These are phyloP conservation scores for Malaclemys terrapin DNA, from an alignment of 2,113 vertebrate species.

Conservation along the genomic window DNA sequence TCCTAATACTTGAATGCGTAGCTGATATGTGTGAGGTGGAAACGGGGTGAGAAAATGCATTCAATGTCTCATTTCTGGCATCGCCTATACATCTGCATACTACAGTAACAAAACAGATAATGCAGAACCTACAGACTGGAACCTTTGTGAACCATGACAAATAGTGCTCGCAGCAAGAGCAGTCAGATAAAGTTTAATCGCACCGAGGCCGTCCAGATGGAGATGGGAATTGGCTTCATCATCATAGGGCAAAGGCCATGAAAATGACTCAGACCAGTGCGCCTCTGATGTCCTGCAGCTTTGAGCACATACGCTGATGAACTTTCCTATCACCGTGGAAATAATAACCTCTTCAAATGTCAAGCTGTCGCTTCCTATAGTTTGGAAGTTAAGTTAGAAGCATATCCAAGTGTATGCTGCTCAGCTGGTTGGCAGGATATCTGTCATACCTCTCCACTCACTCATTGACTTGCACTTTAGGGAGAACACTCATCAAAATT, in stretches of 20 bases:
- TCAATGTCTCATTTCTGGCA: background rate
- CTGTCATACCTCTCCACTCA: background rate
- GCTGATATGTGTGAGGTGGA: background rate
- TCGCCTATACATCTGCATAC: background rate
- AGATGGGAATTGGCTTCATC: rapidly evolving
- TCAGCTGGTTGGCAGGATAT: background rate
- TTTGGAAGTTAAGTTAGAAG: background rate
- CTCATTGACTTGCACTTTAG: background rate
- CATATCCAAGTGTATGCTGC: background rate
- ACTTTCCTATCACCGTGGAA: background rate
- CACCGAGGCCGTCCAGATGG: background rate
- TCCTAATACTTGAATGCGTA: background rate
- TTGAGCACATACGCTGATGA: background rate
- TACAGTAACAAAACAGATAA: rapidly evolving
- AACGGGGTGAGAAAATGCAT: background rate
- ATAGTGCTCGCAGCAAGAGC: rapidly evolving
- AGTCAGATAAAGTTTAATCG: rapidly evolving
- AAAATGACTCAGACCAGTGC: rapidly evolving
- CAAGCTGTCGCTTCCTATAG: background rate
- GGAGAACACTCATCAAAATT: background rate
- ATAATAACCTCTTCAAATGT: background rate
- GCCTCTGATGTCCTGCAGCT: background rate
- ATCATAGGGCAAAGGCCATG: background rate
- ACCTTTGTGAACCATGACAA: background rate
- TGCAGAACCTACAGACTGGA: rapidly evolving